A percentile compares a stretch with the other conserved stretches of the same genome.
Conservation (phyloP, 2,797 vertebrate genomes). For the Graptemys geographica region DNA sequence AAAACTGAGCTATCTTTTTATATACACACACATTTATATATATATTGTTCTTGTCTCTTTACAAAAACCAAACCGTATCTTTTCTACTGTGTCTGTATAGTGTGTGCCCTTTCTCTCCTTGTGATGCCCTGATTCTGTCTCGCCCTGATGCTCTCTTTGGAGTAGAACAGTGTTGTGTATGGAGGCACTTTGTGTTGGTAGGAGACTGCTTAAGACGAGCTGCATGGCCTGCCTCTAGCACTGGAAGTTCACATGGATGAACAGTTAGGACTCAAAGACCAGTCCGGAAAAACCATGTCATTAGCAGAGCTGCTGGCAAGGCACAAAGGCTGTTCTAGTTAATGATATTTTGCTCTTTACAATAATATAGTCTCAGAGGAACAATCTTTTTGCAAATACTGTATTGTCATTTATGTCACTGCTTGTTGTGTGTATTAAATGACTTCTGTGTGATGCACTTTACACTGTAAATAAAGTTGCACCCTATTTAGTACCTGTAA, state of each 20-base stretch:
- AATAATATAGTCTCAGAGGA: conserved; percentile 6
- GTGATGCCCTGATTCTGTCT: not conserved
- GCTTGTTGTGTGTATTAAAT: conserved; percentile 51
- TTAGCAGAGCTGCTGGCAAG: conserved; percentile 29
- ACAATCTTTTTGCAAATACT: conserved; percentile 1
- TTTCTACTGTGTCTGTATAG: conserved; percentile 31
- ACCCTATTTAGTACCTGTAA: conserved; percentile 52
- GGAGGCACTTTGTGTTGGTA: not conserved
- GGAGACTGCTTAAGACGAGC: not conserved
- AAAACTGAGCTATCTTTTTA: not conserved
- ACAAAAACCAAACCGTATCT: not conserved
- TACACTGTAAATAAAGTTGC: conserved; percentile 76
- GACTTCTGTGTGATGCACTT: conserved; percentile 68
- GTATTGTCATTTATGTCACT: conserved; percentile 64
- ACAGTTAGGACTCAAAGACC: not conserved
- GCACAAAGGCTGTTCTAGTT: conserved; percentile 52
- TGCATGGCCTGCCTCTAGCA: not conserved
- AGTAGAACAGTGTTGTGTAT: not conserved
- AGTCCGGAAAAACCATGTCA: not conserved
- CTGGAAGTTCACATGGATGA: conserved; percentile 1
- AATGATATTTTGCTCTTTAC: conserved; percentile 59
- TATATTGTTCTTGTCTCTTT: not conserved
- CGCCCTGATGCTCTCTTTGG: not conserved
- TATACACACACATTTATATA: not conserved
- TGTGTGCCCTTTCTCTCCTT: not conserved